phyloP scores from a whole-genome alignment of 2,888 invertebrate species.

The Macrosiphum euphorbiae region DNA sequence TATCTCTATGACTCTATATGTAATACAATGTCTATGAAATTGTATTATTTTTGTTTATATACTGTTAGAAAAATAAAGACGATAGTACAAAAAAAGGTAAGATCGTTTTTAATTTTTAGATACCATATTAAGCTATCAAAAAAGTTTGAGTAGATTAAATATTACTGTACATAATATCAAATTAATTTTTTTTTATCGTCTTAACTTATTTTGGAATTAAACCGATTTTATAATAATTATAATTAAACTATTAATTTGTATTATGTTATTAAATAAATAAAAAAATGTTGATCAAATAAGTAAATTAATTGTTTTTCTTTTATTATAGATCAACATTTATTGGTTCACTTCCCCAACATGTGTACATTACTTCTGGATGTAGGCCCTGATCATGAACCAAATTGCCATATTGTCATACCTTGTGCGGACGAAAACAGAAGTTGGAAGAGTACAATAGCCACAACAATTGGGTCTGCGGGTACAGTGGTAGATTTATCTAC shows the following conservation, averaged over 20 bases:
- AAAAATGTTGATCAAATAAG: not conserved
- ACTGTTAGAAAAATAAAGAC: not conserved
- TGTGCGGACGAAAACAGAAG: slow-evolving; percentile 55
- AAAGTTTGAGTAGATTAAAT: not conserved
- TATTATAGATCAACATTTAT: slow-evolving; percentile 80
- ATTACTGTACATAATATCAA: not conserved
- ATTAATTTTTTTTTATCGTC: not conserved
- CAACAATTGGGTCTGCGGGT: slow-evolving; percentile 33
- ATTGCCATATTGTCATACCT: slow-evolving; percentile 79
- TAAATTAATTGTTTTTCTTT: slow-evolving; percentile 5
- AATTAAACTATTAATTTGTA: not conserved
- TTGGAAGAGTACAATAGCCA: slow-evolving; percentile 50
- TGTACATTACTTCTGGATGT: slow-evolving; percentile 90
- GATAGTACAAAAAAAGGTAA: not conserved
- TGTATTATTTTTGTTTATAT: not conserved
- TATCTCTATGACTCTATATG: not conserved
- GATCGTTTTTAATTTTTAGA: not conserved
- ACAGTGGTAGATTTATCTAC: slow-evolving; percentile 78
- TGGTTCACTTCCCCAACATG: slow-evolving; percentile 86
- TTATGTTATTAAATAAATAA: not conserved
- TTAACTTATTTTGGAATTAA: not conserved
- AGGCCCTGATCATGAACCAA: slow-evolving; percentile 85
- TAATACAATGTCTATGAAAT: not conserved
- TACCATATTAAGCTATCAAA: not conserved
- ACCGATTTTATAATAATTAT: not conserved